Conservation (phyloP, 1,140 invertebrate species). For the Drosophila prosaltans region DNA sequence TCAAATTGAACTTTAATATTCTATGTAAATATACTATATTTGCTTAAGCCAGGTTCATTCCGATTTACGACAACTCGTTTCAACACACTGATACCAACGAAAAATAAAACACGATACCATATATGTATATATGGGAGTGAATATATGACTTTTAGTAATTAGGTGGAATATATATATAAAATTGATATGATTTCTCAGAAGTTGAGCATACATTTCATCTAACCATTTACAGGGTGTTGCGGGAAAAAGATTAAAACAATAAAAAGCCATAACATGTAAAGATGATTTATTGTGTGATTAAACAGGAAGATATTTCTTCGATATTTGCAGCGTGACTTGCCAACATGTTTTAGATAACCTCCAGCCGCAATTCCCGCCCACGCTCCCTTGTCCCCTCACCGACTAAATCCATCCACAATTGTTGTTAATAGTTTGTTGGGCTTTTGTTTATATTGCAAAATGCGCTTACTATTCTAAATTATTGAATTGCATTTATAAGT, state of each 20-base stretch:
- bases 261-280: conserved; percentile 62
- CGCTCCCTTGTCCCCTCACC: not conserved
- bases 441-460: conserved; percentile 68
- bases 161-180: too few relatives aligned
- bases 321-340: conserved; percentile 66
- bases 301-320: conserved; percentile 75
- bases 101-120: not conserved
- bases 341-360: conserved; percentile 58
- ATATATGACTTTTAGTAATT: too few relatives aligned
- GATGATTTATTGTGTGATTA: conserved; percentile 79
- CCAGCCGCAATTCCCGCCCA: not conserved
- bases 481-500: conserved; percentile 80
- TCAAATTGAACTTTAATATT: too few relatives aligned
- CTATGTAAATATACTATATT: not conserved
- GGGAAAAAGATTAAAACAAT: conserved; percentile 35
- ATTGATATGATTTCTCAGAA: too few relatives aligned
- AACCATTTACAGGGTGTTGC: not conserved
- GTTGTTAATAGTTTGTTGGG: conserved; percentile 53
- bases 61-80: conserved; percentile 66
- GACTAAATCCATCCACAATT: conserved; percentile 4
- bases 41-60: conserved; percentile 19
- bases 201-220: too few relatives aligned
- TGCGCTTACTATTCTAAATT: conserved; percentile 70
- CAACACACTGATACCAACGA: conserved; percentile 41
- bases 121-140: too few relatives aligned